These are phyloP conservation scores for Thoracochromis brauschi DNA, from an alignment of 2,113 vertebrate genomes.

Conservation along the genomic window DNA sequence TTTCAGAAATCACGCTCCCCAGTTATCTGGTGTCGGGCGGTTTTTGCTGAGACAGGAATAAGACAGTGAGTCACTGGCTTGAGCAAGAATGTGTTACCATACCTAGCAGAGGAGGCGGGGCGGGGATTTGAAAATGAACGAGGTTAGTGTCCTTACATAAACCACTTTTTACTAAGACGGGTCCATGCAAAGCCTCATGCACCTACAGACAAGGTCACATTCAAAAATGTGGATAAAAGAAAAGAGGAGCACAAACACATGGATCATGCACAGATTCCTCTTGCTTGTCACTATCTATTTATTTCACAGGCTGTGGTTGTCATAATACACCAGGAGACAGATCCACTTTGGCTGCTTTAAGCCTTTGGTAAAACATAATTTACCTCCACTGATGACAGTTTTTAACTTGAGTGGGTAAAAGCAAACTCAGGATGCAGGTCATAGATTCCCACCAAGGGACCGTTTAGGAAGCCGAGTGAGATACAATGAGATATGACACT, in stretches of 20 bases:
- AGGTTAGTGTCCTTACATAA: background rate
- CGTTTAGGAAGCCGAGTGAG: background rate
- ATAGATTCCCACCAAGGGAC: background rate
- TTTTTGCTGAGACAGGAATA: conserved; percentile 1
- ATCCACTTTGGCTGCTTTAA: background rate
- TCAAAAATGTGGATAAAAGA: background rate
- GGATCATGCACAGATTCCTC: background rate
- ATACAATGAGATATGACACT: background rate
- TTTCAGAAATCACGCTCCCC: background rate
- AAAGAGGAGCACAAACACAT: background rate
- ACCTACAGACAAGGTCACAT: background rate
- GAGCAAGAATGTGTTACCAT: background rate
- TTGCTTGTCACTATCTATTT: too few species aligned
- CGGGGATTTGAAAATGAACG: background rate
- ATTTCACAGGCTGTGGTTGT: background rate
- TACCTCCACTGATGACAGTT: background rate
- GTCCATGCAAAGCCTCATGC: background rate
- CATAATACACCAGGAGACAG: background rate
- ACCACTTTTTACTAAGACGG: background rate
- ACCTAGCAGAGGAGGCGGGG: background rate
- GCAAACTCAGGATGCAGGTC: background rate
- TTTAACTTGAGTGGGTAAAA: background rate
- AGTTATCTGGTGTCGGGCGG: background rate
- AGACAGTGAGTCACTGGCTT: background rate
- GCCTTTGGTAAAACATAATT: background rate